Base-by-base conservation (phyloP, 2,797 vertebrate genomes). In the Pangasius krempfi region DNA sequence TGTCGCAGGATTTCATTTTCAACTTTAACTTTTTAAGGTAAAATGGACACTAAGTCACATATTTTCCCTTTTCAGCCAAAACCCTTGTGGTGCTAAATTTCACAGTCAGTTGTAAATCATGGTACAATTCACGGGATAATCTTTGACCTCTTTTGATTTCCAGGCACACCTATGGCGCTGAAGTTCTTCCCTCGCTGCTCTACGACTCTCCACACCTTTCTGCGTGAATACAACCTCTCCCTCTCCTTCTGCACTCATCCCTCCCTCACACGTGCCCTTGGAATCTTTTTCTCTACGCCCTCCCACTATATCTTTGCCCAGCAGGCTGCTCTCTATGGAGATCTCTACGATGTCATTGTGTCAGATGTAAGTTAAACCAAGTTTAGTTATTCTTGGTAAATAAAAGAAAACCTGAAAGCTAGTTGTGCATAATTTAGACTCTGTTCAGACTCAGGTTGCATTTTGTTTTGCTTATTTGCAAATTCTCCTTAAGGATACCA, bases 191-290 rank as follows among this genome's bases (percentile, higher is more conserved):
- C 97, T 0, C 98, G 98, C 87, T 89, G 94, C 75, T 96, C 96
- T 13, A 99, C 98, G 2, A 95, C 97, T 13, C 96, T 98, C 79
- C 95, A 96, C 4, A 96, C 97, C 50, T 99, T 99, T 94, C 95
- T 99, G 80, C 97, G 98, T 5, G 98, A 99, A 92, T 99, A 99
- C 89, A 98, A 98, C 0, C 96, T 99, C 82, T 99, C 98, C 0
- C 96, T 99, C 2, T 97, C 96, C 0, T 98, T 98, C 4, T 98
- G 98, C 92, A 93, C 96, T 1, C 98, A 99, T 78, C 95, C 98
- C 0, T 98, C 97, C 83, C 97, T 99, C 83, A 96, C 98, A 0
- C 82, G 96, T 0, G 97, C 98, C 90, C 96, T 98, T 0, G 98
- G 98, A 86, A 98, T 99, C 86, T 98, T 97, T 94, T 97, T 98